A percentile compares a stretch with the other conserved stretches of the same genome.
phyloP scores from a whole-genome alignment of 2,113 vertebrate genomes.

The Pseudolaguvia tuberculata region DNA sequence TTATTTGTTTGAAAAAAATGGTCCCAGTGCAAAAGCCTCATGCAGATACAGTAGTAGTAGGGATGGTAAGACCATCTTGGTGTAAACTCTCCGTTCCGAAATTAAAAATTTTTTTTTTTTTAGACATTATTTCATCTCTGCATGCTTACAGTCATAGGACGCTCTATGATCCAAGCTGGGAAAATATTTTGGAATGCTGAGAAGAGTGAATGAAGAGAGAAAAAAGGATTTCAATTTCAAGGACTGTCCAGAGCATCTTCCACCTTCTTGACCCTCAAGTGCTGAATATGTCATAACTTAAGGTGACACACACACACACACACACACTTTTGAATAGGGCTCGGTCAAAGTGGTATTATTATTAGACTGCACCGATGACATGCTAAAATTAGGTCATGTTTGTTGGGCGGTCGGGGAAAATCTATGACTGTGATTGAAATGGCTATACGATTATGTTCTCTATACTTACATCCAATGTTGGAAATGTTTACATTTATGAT shows the following conservation, averaged over 20 bases:
- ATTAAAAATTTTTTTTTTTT: too few relatives aligned
- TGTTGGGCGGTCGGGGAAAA: conserved; percentile 2
- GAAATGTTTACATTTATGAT: not conserved
- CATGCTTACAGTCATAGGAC: not conserved
- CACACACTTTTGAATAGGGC: not conserved
- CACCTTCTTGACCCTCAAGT: not conserved
- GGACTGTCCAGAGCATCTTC: not conserved
- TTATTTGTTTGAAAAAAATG: not conserved
- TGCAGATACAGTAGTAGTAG: conserved; percentile 9
- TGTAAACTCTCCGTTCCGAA: not conserved
- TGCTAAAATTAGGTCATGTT: conserved; percentile 45
- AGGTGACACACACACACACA: conserved; percentile 25
- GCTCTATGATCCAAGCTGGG: not conserved
- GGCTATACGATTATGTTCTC: too few relatives aligned
- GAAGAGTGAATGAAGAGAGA: not conserved
- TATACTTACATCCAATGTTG: not conserved
- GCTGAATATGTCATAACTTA: not conserved
- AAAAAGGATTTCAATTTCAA: not conserved
- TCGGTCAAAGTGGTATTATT: not conserved
- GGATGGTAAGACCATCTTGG: not conserved
- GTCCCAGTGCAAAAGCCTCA: conserved; percentile 5
- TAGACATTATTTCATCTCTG: not conserved
- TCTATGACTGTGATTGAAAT: not conserved
- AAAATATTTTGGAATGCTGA: not conserved
- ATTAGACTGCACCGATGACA: conserved; percentile 43